Conservation (phyloP, 2,113 vertebrate species). For the Salvelinus alpinus region DNA sequence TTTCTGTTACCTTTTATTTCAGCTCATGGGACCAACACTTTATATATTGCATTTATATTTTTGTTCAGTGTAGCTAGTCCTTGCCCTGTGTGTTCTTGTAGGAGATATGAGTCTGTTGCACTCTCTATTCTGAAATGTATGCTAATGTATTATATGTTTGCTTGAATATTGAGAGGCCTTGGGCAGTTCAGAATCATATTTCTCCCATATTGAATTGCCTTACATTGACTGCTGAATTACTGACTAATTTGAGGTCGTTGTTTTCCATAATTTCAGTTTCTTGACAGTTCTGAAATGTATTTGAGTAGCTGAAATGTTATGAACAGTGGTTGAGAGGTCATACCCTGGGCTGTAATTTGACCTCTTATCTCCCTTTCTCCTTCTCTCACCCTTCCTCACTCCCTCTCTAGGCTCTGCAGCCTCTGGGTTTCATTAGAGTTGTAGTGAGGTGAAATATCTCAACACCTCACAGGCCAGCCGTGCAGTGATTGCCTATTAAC, state of each 20-base stretch:
- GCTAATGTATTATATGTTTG: too few species aligned
- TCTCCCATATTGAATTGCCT: too few species aligned
- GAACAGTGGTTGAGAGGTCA: conserved; percentile 38
- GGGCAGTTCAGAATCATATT: neutral
- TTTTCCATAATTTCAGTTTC: conserved; percentile 28
- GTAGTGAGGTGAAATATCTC: conserved; percentile 45
- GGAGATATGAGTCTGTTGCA: too few species aligned
- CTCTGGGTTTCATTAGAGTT: conserved; percentile 60
- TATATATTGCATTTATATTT: too few species aligned
- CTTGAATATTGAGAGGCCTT: too few species aligned
- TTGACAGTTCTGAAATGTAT: conserved; percentile 29
- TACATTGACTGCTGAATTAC: too few species aligned
- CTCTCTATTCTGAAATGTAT: too few species aligned
- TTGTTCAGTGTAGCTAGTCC: too few species aligned
- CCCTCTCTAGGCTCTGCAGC: conserved; percentile 15
- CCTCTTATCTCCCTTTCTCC: neutral
- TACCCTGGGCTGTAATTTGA: conserved; percentile 44
- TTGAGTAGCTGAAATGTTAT: conserved; percentile 48
- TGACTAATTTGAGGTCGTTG: conserved; percentile 25
- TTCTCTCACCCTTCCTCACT: neutral
- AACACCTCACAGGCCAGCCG: conserved; percentile 28
- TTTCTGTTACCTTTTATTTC: too few species aligned
- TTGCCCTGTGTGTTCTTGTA: too few species aligned
- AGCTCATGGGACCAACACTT: too few species aligned
- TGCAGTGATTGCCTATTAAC: conserved; percentile 39